phyloP scores from a whole-genome alignment of 2,888 invertebrate species.

The Tromatobia lineatoria region DNA sequence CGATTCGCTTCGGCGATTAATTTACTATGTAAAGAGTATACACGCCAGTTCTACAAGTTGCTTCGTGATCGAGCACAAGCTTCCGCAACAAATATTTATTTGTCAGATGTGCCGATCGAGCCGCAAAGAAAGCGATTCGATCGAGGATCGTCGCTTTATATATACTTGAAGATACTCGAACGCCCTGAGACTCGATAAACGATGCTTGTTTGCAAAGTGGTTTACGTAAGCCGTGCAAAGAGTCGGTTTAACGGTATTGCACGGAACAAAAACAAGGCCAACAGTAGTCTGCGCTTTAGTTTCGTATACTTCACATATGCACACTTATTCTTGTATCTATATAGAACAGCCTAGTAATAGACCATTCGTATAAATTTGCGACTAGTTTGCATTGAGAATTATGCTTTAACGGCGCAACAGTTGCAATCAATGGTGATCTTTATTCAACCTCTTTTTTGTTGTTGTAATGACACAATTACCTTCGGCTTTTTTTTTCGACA shows the following conservation, averaged over 20 bases:
- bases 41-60: neutral
- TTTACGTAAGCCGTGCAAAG: conserved; percentile 24
- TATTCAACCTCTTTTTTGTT: neutral
- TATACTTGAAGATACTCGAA: neutral
- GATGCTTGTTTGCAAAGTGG: conserved; percentile 32
- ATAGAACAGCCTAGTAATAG: neutral
- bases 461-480: neutral
- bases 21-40: conserved; percentile 20
- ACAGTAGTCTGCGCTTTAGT: conserved; percentile 1
- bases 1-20: conserved; percentile 32
- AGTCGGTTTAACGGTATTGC: conserved; percentile 26
- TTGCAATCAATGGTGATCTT: neutral
- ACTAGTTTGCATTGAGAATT: conserved; percentile 13
- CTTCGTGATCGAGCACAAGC: conserved; percentile 8
- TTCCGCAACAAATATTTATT: conserved; percentile 27
- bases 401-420: neutral
- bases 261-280: conserved; percentile 17
- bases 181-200: conserved; percentile 32
- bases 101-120: neutral
- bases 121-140: conserved; percentile 12
- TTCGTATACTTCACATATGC: neutral
- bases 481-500: neutral
- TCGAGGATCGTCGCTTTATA: conserved; percentile 7
- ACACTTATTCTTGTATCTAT: neutral
- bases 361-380: conserved; percentile 1